These are phyloP conservation scores for Spondyliosoma cantharus DNA, from an alignment of 2,797 vertebrate species.

Conservation along the genomic window DNA sequence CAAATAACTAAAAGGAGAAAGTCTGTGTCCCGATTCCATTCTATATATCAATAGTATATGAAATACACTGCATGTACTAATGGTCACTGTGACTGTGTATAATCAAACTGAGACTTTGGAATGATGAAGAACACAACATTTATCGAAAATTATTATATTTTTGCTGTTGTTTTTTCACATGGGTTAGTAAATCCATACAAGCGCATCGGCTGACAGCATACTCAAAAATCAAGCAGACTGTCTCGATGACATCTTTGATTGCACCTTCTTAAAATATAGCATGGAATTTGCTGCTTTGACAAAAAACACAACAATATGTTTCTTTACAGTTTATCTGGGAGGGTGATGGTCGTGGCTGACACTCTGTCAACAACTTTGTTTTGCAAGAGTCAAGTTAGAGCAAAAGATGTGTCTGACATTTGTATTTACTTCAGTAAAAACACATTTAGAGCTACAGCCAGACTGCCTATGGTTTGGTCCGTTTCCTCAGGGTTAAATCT, in stretches of 20 bases:
- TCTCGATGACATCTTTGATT: neutral
- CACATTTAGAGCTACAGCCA: too few species aligned
- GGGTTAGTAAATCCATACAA: neutral
- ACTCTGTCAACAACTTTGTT: too few species aligned
- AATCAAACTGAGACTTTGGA: neutral
- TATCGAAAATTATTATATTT: neutral
- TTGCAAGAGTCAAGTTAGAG: too few species aligned
- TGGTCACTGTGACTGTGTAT: neutral
- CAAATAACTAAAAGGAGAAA: neutral
- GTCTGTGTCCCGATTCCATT: neutral
- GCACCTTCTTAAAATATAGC: too few species aligned
- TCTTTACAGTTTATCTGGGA: too few species aligned
- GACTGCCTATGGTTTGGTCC: too few species aligned
- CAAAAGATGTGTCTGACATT: too few species aligned
- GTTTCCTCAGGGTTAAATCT: too few species aligned
- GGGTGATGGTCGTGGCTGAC: too few species aligned
- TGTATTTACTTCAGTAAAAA: too few species aligned
- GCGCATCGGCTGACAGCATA: neutral
- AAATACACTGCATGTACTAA: neutral
- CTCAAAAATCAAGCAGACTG: neutral
- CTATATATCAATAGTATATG: neutral
- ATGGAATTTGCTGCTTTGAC: too few species aligned
- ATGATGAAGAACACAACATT: neutral
- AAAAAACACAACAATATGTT: too few species aligned
- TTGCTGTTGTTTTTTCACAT: conserved; percentile 7